Base-by-base conservation (phyloP, 2,888 invertebrate genomes). In the Galerucella nymphaeae region DNA sequence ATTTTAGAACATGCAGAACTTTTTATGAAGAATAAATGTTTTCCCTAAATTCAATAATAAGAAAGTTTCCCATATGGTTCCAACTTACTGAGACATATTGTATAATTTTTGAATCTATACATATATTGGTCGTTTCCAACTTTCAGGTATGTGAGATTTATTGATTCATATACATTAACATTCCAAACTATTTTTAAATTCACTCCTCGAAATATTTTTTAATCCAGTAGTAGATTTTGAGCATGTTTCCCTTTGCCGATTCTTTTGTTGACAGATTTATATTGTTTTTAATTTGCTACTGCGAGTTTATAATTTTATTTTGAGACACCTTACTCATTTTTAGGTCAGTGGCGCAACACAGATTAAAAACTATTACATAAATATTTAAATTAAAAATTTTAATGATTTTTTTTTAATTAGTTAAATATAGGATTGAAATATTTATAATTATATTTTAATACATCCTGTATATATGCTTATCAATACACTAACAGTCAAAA, bases 251-350 rank as follows among this genome's bases (percentile, higher is more conserved):
- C 30, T 20, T 30, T n/a, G 41, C 38, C n/a, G 16, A 38, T 38
- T 16, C 30, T 59, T 59, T 62, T 42, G 42, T 41, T 42, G 61
- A 62, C 42, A 62, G 18, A 4, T 62, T 62, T 62, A 38, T 38
- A 62, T 62, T 62, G 61, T 42, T 16, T 41, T 62, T 16, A 30
- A 61, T 41, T 58, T 58, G 14, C 61, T 45, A 14, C 61, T n/a
- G 42, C 16, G 13, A 16, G 42, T 62, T 62, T 62, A 9, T 57
- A n/a, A 42, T 72, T 65, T 64, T 73, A 70, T 66, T 73, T 73
- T 70, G 45, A 66, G 63, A 45, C 16, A 14, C 14, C 53, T 75
- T 69, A 65, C 13, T 70, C 62, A 70, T 55, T 65, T 61, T 62
- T 20, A 6, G 16, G 11, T 42, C 61, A 62, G 61, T 2, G 42